Percentiles rank a stretch among this genome's conserved stretches.
These are phyloP conservation scores for Sparus aurata DNA, from an alignment of 2,797 vertebrate genomes.

Conservation along the genomic window DNA sequence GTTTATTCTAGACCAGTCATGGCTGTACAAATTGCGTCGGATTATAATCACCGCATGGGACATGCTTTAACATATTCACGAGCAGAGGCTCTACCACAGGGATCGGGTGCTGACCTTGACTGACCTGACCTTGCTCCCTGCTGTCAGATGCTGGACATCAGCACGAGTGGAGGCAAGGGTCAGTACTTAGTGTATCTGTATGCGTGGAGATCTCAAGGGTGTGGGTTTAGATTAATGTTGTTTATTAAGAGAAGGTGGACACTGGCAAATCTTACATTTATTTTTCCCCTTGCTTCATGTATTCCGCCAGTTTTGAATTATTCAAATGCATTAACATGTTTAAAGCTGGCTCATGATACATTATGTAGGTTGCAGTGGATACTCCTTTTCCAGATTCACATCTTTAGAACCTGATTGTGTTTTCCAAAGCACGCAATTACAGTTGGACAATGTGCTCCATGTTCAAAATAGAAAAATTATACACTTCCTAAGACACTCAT, in stretches of 20 bases:
- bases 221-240: slow-evolving; percentile 39
- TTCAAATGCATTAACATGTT: slow-evolving; percentile 69
- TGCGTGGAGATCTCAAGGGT: slow-evolving; percentile 42
- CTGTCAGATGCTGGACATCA: slow-evolving; percentile 43
- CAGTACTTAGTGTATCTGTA: slow-evolving; percentile 9
- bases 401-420: slow-evolving; percentile 1
- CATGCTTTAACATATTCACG: slow-evolving; percentile 66
- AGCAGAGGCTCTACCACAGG: slow-evolving; percentile 39
- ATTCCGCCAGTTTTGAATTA: slow-evolving; percentile 70
- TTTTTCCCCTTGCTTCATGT: slow-evolving; percentile 56
- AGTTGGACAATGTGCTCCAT: background rate
- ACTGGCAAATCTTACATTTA: slow-evolving; percentile 52
- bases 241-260: slow-evolving; percentile 49
- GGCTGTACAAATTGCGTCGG: slow-evolving; percentile 53
- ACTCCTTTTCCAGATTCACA: slow-evolving; percentile 34
- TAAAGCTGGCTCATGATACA: slow-evolving; percentile 65
- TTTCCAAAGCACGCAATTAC: slow-evolving; percentile 16
- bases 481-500: slow-evolving; percentile 6
- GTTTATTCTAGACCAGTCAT: slow-evolving; percentile 32
- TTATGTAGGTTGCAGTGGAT: slow-evolving; percentile 42
- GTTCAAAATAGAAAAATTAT: slow-evolving; percentile 6
- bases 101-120: slow-evolving; percentile 34
- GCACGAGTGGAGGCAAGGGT: slow-evolving; percentile 29
- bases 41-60: slow-evolving; percentile 49
- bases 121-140: slow-evolving; percentile 58